phyloP scores from a whole-genome alignment of 1,140 invertebrate species.

The Trichonephila inaurata region DNA sequence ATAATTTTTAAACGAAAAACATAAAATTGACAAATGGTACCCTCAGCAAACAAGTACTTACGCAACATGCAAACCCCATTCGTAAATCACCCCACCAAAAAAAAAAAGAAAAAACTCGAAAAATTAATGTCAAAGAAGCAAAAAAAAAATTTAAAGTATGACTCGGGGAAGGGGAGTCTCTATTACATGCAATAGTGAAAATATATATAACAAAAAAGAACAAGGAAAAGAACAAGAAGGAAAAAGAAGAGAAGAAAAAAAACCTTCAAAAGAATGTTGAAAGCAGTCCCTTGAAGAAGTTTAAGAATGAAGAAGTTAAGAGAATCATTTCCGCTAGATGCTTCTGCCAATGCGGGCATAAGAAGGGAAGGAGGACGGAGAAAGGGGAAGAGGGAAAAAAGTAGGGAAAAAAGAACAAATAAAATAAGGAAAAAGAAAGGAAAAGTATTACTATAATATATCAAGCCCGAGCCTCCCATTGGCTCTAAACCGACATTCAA shows the following conservation, averaged over 20 bases:
- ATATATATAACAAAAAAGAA: conserved; percentile 22
- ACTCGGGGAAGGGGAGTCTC: conserved; percentile 17
- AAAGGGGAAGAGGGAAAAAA: not conserved
- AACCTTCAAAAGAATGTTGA: conserved; percentile 75
- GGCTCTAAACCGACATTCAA: conserved; percentile 63
- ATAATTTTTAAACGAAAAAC: too few relatives aligned
- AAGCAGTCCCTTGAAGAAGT: conserved; percentile 71
- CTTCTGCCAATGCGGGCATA: conserved; percentile 52
- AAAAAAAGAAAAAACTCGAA: not conserved
- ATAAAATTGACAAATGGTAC: too few relatives aligned
- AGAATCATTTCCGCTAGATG: conserved; percentile 75
- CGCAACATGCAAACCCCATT: too few relatives aligned
- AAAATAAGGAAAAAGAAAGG: conserved; percentile 62
- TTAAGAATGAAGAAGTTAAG: conserved; percentile 77
- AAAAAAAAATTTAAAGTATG: not conserved
- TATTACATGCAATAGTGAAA: conserved; percentile 29
- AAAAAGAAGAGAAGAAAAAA: not conserved
- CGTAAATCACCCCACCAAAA: not conserved
- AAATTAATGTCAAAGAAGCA: not conserved
- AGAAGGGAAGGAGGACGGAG: not conserved
- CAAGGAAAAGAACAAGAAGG: conserved; percentile 13
- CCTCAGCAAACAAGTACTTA: too few relatives aligned
- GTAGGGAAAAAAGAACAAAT: conserved; percentile 4
- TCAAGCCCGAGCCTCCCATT: conserved; percentile 73
- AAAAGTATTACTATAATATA: conserved; percentile 77